These are phyloP conservation scores for Pheosia tremula DNA, from an alignment of 2,888 invertebrate species.

Conservation along the genomic window DNA sequence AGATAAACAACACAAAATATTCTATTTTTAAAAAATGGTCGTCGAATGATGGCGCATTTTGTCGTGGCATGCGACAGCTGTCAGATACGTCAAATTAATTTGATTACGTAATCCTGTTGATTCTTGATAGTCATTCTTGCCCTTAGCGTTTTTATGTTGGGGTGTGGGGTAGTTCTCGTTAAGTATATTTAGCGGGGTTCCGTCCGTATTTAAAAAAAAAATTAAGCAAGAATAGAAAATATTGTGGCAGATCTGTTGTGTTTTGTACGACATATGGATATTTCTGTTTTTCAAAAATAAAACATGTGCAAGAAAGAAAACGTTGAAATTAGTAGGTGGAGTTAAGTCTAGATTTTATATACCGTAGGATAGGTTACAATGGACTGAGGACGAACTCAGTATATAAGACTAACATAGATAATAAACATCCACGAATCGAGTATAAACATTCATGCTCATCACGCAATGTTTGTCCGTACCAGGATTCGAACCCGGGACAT, in stretches of 20 bases:
- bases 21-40: slow-evolving; percentile 33
- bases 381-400: too few relatives aligned
- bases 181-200: background rate
- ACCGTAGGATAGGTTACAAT: too few relatives aligned
- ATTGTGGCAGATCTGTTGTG: too few relatives aligned
- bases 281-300: background rate
- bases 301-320: too few relatives aligned
- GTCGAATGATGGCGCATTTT: slow-evolving; percentile 32
- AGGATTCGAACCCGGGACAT: too few relatives aligned
- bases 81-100: slow-evolving; percentile 54
- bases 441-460: too few relatives aligned
- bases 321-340: too few relatives aligned
- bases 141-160: slow-evolving; percentile 7
- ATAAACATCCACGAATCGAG: too few relatives aligned
- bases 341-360: too few relatives aligned
- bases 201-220: background rate
- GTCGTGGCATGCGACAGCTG: slow-evolving; percentile 43
- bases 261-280: too few relatives aligned
- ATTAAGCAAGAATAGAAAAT: background rate
- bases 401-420: too few relatives aligned
- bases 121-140: slow-evolving; percentile 51
- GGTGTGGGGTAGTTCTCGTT: background rate
- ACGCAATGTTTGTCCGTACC: too few relatives aligned
- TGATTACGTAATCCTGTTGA: slow-evolving; percentile 55
- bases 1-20: slow-evolving; percentile 20